Percentiles rank a stretch among this genome's conserved stretches.
These are phyloP conservation scores for Drosophila rubida DNA, from an alignment of 2,888 invertebrate genomes.

Conservation along the genomic window DNA sequence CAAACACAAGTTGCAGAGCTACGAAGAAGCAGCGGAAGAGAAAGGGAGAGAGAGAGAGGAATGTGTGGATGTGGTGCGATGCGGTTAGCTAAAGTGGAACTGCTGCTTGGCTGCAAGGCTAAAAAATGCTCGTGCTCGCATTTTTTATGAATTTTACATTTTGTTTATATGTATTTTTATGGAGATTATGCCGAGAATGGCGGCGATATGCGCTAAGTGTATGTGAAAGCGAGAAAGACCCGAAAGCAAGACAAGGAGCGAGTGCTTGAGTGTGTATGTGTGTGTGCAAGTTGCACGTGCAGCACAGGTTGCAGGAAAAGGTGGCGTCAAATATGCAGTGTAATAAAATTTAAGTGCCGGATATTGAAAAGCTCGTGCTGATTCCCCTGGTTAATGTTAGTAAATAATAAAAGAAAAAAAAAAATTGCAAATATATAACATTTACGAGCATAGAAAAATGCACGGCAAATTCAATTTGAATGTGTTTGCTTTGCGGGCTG, in stretches of 20 bases:
- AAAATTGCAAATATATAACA: not conserved
- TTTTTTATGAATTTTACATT: slow-evolving; percentile 68
- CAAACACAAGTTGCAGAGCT: not conserved
- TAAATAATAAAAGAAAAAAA: slow-evolving; percentile 32
- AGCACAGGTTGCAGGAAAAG: slow-evolving; percentile 53
- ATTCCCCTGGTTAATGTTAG: slow-evolving; percentile 56
- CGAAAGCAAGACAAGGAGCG: slow-evolving; percentile 5
- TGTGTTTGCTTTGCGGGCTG: not conserved
- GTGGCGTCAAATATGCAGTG: slow-evolving; percentile 57
- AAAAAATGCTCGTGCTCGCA: slow-evolving; percentile 51
- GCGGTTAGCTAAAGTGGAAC: slow-evolving; percentile 37
- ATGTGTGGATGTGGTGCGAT: slow-evolving; percentile 19
- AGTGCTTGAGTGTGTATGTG: not conserved
- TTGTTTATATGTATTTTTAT: slow-evolving; percentile 67
- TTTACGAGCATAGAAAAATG: not conserved
- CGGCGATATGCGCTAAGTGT: slow-evolving; percentile 19
- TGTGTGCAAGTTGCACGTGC: slow-evolving; percentile 42
- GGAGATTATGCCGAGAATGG: slow-evolving; percentile 58
- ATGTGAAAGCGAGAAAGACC: slow-evolving; percentile 15
- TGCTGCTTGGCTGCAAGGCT: slow-evolving; percentile 44
- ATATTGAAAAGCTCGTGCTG: slow-evolving; percentile 63
- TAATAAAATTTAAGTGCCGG: slow-evolving; percentile 68
- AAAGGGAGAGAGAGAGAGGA: slow-evolving; percentile 2
- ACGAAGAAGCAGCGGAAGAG: not conserved
- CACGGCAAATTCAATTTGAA: not conserved